Base-by-base conservation (phyloP, 2,888 invertebrate genomes). In the Clistopyga incitator region DNA sequence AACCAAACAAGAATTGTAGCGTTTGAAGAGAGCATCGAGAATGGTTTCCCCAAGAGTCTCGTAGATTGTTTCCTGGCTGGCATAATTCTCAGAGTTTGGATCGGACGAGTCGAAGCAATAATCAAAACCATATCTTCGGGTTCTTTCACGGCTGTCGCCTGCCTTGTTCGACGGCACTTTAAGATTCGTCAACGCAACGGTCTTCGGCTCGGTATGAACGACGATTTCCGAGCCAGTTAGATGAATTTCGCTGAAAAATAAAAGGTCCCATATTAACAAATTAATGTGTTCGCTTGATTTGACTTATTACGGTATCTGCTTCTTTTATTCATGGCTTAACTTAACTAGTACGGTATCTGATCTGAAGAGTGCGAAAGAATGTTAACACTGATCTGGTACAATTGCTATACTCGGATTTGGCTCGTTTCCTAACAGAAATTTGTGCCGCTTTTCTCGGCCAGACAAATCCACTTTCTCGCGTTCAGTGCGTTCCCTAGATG, bases 1-100 rank as follows among this genome's bases (percentile, higher is more conserved):
- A 90, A 97, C 94, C 52, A 96, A 95, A 90, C 96, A 97, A 0
- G 96, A 95, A 85, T 96, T 95, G 86, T 94, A 94, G 0, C 97
- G 96, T 3, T 94, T 94, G 78, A 95, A 94, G 11, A 96, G 93
- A 42, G 95, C 95, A 34, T 94, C 94, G 68, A 96, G 93, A 29
- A 97, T 95, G 68, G 95, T 95, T 29, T 94, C 94, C 3, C 96
- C 97, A 81, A 97, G 94, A 45, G 95, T 95, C 78, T 95, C 94
- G 90, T 96, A 97, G 71, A 97, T 94, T 96, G 96, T 94, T 86
- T 94, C 94, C 87, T 95, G 95, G 11, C 94, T 94, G 4, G 94
- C 94, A 90, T 94, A 94, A 86, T 94, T 93, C 75, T 94, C 93
- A 38, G 94, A 92, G 70, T 93, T 93, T 1, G 92, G 90, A 52